phyloP scores from a whole-genome alignment of 2,797 vertebrate genomes.

The Mormyrus proboscirostris region DNA sequence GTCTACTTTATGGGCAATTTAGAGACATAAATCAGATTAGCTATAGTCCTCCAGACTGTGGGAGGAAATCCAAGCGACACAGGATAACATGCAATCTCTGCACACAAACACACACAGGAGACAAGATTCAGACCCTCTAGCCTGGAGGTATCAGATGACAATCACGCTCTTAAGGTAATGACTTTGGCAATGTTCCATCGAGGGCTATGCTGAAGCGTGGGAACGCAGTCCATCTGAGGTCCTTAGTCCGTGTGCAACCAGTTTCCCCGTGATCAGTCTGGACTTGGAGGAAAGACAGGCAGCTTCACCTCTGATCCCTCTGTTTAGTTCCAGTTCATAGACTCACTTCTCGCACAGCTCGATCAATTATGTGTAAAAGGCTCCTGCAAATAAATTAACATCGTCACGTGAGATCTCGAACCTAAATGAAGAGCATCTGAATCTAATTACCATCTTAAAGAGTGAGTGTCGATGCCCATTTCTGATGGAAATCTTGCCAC shows the following conservation, averaged over 20 bases:
- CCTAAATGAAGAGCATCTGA: neutral
- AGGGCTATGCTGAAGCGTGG: neutral
- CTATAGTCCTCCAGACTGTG: neutral
- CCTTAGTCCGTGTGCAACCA: neutral
- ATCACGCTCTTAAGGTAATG: neutral
- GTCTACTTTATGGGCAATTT: neutral
- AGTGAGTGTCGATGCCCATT: neutral
- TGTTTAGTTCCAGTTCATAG: neutral
- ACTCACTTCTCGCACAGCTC: neutral
- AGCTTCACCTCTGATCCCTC: neutral
- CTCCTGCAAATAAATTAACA: neutral
- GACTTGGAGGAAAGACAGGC: neutral
- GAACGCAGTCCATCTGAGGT: neutral
- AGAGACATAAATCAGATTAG: neutral
- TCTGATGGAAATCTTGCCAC: neutral
- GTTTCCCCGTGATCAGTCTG: neutral
- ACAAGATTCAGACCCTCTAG: neutral
- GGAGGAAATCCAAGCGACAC: neutral
- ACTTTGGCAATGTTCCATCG: neutral
- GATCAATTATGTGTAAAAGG: neutral
- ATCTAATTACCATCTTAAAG: slow-evolving; percentile 10
- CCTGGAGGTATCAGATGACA: neutral
- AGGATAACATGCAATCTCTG: neutral
- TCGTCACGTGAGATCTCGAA: neutral
- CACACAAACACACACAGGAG: neutral